phyloP scores from a whole-genome alignment of 2,888 invertebrate genomes.

The Dasypolia templi region DNA sequence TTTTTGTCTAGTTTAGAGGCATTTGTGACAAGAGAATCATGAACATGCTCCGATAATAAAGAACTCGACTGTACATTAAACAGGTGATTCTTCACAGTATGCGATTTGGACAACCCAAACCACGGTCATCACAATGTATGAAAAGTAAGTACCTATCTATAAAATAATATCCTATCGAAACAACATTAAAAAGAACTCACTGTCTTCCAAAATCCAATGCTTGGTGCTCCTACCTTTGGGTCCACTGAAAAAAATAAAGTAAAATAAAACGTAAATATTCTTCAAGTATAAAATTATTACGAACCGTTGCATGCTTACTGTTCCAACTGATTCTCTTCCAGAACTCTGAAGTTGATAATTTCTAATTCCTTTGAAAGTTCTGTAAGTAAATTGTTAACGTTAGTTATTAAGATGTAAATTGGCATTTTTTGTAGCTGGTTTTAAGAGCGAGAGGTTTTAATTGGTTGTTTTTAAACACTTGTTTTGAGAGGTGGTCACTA shows the following conservation, averaged over 20 bases:
- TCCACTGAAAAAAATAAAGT: constrained; percentile 33
- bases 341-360: constrained; percentile 52
- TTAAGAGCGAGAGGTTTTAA: not conserved
- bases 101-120: not conserved
- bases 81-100: not conserved
- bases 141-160: not conserved
- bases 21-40: no score
- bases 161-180: not conserved
- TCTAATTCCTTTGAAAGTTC: constrained; percentile 69
- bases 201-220: constrained; percentile 44
- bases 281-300: constrained; percentile 14
- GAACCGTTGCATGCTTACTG: constrained; percentile 33
- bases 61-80: not conserved
- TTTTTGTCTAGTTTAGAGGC: no score
- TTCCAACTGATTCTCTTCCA: constrained; percentile 28
- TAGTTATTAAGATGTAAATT: constrained; percentile 1
- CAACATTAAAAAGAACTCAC: constrained; percentile 26
- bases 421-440: constrained; percentile 10
- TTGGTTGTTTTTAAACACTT: not conserved
- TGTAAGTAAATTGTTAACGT: constrained; percentile 58
- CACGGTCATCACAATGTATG: not conserved
- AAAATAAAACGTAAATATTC: not conserved
- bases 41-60: no score
- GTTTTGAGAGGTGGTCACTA: not conserved
- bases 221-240: constrained; percentile 12